These are phyloP conservation scores for Decapterus maruadsi DNA, from an alignment of 2,797 vertebrate species.

Conservation along the genomic window DNA sequence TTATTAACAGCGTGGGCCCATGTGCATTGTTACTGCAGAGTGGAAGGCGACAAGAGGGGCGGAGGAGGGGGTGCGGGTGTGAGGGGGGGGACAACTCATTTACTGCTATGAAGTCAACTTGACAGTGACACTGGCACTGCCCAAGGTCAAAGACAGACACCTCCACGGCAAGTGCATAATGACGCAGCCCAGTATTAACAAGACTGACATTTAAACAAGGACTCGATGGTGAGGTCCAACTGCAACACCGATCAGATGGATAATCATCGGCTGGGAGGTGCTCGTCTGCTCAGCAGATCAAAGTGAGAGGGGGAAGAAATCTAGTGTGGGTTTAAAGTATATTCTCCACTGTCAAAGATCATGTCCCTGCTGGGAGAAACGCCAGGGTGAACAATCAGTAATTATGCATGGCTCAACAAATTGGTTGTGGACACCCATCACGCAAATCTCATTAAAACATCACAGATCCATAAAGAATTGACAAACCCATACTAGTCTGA, in stretches of 20 bases:
- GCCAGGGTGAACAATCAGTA: constrained; percentile 11
- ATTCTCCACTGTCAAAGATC: constrained; percentile 42
- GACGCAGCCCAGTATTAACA: constrained; percentile 60
- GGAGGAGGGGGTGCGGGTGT: no score
- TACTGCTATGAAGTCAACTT: constrained; percentile 73
- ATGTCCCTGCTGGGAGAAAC: constrained; percentile 21
- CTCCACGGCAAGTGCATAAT: constrained; percentile 20
- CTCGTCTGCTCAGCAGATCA: constrained; percentile 20
- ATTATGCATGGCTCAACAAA: constrained; percentile 33
- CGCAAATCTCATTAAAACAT: constrained; percentile 47
- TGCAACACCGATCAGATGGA: constrained; percentile 40
- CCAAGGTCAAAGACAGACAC: constrained; percentile 66
- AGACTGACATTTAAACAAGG: constrained; percentile 75
- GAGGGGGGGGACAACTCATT: constrained; percentile 57
- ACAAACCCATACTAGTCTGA: neutral
- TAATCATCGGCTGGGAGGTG: constrained; percentile 59
- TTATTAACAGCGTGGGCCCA: constrained; percentile 83
- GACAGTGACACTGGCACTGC: constrained; percentile 64
- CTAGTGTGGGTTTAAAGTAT: constrained; percentile 36
- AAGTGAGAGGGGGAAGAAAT: constrained; percentile 4
- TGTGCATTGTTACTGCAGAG: constrained; percentile 76
- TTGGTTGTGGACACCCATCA: constrained; percentile 26
- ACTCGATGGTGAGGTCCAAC: constrained; percentile 16
- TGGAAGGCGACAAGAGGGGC: constrained; percentile 34
- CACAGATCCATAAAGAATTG: constrained; percentile 33